phyloP scores from a whole-genome alignment of 2,888 invertebrate genomes.

The Drosophila kambysellisi region DNA sequence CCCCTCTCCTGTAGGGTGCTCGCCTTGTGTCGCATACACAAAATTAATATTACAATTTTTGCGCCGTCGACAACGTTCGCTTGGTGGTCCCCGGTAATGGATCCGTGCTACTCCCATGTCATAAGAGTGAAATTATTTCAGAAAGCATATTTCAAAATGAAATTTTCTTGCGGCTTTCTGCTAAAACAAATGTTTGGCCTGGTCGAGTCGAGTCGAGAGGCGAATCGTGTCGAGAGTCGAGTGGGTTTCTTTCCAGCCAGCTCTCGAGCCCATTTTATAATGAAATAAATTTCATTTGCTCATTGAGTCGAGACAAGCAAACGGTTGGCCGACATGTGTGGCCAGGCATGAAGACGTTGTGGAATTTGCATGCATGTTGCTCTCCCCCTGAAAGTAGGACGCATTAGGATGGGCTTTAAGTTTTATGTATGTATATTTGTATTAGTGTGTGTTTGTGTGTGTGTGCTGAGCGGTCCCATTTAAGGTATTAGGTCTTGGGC shows the following conservation, averaged over 20 bases:
- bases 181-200: slow-evolving; percentile 77
- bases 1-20: neutral
- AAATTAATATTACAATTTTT: slow-evolving; percentile 80
- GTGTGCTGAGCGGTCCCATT: slow-evolving; percentile 40
- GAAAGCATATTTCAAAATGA: slow-evolving; percentile 79
- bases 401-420: slow-evolving; percentile 69
- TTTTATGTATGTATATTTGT: slow-evolving; percentile 22
- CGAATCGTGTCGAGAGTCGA: slow-evolving; percentile 8
- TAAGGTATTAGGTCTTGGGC: slow-evolving; percentile 74
- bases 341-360: slow-evolving; percentile 77
- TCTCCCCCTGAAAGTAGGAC: slow-evolving; percentile 44
- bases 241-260: neutral
- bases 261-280: slow-evolving; percentile 62
- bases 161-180: slow-evolving; percentile 75
- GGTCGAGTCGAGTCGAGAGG: slow-evolving; percentile 29
- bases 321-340: slow-evolving; percentile 71
- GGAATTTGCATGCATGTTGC: slow-evolving; percentile 73
- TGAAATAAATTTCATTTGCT: slow-evolving; percentile 80
- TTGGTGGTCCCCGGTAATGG: slow-evolving; percentile 33
- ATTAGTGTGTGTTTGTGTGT: neutral
- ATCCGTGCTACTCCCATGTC: slow-evolving; percentile 31
- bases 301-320: slow-evolving; percentile 71
- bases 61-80: slow-evolving; percentile 49
- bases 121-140: slow-evolving; percentile 77
- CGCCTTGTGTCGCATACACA: slow-evolving; percentile 51